Conservation (phyloP, 1,140 invertebrate species). For the Zaprionus tsacasi region DNA sequence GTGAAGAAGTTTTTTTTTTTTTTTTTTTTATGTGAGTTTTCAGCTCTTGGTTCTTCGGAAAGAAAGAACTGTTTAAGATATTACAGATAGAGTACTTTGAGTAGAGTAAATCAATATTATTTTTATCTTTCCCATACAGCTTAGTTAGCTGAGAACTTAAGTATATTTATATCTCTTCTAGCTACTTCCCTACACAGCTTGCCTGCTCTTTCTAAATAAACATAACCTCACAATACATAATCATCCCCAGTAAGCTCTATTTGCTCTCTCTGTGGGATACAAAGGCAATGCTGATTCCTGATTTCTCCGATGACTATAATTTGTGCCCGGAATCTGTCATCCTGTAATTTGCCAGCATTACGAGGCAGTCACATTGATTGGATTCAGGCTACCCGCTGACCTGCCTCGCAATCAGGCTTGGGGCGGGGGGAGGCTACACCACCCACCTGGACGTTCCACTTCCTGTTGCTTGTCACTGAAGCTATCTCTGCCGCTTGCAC, state of each 20-base stretch:
- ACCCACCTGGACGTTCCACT: conserved; percentile 79
- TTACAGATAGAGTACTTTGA: not conserved
- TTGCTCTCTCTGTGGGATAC: not conserved
- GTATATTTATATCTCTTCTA: not conserved
- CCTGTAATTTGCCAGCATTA: conserved; percentile 52
- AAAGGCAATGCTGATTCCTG: not conserved
- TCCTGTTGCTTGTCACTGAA: conserved; percentile 71
- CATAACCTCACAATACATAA: not conserved
- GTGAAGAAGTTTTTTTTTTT: not conserved
- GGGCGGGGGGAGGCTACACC: conserved; percentile 32
- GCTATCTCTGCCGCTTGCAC: conserved; percentile 61
- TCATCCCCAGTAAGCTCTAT: not conserved
- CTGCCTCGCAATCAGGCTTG: not conserved
- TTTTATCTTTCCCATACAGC: not conserved
- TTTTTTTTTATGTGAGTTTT: not conserved
- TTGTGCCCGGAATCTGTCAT: conserved; percentile 7
- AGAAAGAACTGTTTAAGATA: too few species aligned
- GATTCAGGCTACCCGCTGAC: not conserved
- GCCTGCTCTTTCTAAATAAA: not conserved
- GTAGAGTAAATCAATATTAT: not conserved
- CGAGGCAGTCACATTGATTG: conserved; percentile 50
- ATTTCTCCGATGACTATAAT: conserved; percentile 30
- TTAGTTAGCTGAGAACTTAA: not conserved
- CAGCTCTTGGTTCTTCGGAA: not conserved
- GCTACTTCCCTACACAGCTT: not conserved